Conservation (phyloP, 1,140 invertebrate species). For the Triops longicaudatus region DNA sequence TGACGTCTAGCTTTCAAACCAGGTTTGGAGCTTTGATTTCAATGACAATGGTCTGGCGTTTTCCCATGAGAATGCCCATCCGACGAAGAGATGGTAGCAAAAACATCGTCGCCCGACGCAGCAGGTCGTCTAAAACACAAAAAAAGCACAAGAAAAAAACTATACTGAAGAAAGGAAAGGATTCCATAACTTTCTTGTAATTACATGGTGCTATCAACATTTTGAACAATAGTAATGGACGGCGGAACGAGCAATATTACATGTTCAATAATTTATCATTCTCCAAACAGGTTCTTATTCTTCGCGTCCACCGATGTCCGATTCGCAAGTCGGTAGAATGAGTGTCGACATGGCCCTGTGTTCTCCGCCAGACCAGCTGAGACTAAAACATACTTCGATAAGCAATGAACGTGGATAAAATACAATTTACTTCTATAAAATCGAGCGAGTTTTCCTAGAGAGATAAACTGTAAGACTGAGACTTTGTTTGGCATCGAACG, state of each 20-base stretch:
- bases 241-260: too few species aligned
- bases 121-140: not conserved
- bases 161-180: not conserved
- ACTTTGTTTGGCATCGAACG: not conserved
- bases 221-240: not conserved
- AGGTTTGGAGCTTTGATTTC: conserved; percentile 30
- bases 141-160: not conserved
- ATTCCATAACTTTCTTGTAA: not conserved
- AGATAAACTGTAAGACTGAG: conserved; percentile 23
- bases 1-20: conserved; percentile 60
- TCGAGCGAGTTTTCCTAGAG: conserved; percentile 21
- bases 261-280: too few species aligned
- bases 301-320: not conserved
- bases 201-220: not conserved
- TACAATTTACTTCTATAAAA: conserved; percentile 8
- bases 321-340: not conserved
- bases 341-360: not conserved
- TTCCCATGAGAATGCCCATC: not conserved
- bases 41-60: conserved; percentile 28
- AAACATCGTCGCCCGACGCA: not conserved
- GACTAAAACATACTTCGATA: not conserved
- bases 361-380: not conserved
- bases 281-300: not conserved
- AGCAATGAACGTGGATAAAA: not conserved
- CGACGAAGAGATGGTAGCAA: not conserved